Percentiles rank a stretch among this genome's conserved stretches.
phyloP scores from a whole-genome alignment of 2,888 invertebrate species.

The Cephonodes hylas region DNA sequence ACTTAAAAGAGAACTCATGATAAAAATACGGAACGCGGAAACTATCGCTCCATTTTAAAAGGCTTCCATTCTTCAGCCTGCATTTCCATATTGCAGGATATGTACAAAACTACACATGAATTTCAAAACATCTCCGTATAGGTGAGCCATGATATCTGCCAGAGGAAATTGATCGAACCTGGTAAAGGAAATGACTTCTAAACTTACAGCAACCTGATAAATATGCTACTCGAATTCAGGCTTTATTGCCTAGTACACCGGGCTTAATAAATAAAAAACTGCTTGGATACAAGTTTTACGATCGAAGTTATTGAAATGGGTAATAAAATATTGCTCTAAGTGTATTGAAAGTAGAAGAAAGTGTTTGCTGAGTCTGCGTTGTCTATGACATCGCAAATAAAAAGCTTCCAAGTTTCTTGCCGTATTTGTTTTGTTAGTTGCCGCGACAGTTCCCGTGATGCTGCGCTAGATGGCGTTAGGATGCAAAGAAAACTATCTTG shows the following conservation, averaged over 20 bases:
- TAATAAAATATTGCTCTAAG: slow-evolving; percentile 2
- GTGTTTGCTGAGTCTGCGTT: slow-evolving; percentile 2
- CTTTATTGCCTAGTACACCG: not conserved
- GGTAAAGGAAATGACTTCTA: not conserved
- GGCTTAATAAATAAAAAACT: not conserved
- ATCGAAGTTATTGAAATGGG: not conserved
- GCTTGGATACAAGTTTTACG: not conserved
- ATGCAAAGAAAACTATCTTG: not conserved
- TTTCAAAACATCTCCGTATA: not conserved
- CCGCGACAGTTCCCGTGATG: not conserved
- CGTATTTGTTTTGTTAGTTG: not conserved
- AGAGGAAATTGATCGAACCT: not conserved
- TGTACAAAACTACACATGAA: not conserved
- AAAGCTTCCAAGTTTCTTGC: not conserved
- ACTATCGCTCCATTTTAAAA: not conserved
- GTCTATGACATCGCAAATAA: slow-evolving; percentile 2
- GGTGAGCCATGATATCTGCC: not conserved
- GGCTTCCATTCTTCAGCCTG: not conserved
- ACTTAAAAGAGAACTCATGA: not conserved
- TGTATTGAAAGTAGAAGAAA: slow-evolving; percentile 9
- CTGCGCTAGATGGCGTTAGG: not conserved
- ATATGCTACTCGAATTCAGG: not conserved
- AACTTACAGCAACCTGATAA: not conserved
- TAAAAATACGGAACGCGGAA: not conserved
- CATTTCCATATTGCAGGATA: not conserved